Evolutionary conservation across 2,113 vertebrate species (phyloP).

Genomic region (Chinchilla lanigera): DNA sequence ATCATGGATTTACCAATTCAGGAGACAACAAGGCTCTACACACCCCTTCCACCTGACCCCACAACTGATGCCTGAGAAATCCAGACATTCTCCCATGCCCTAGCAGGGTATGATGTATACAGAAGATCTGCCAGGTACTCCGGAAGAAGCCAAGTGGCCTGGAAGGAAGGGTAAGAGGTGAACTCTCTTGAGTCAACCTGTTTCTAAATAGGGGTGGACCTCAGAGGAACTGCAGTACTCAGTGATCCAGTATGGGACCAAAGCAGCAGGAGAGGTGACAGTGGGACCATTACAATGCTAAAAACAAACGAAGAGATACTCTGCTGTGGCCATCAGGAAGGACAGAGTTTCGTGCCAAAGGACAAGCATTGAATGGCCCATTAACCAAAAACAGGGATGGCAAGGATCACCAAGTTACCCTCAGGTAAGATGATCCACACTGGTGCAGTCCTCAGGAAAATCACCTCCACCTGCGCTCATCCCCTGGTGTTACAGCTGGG

Average conservation of each 20-base stretch:
- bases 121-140: neutral
- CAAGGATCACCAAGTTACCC: neutral
- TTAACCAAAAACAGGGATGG: neutral
- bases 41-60: neutral
- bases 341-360: neutral
- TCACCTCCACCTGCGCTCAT: neutral
- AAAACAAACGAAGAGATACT: neutral
- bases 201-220: neutral
- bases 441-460: neutral
- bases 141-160: neutral
- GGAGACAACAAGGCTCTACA: neutral
- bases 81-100: neutral
- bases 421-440: neutral
- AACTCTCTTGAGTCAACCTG: neutral
- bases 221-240: neutral
- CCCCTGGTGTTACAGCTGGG: neutral
- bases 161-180: neutral
- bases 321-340: neutral
- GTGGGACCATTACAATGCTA: neutral
- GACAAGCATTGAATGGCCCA: neutral
- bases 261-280: neutral
- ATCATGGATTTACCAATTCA: neutral
- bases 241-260: neutral
- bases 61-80: no score
- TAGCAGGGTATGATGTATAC: neutral